Evolutionary conservation across 2,888 invertebrate genomes (phyloP), one percentile per base, ranked within the genome.

Genomic region (Charanyca ferruginea): DNA sequence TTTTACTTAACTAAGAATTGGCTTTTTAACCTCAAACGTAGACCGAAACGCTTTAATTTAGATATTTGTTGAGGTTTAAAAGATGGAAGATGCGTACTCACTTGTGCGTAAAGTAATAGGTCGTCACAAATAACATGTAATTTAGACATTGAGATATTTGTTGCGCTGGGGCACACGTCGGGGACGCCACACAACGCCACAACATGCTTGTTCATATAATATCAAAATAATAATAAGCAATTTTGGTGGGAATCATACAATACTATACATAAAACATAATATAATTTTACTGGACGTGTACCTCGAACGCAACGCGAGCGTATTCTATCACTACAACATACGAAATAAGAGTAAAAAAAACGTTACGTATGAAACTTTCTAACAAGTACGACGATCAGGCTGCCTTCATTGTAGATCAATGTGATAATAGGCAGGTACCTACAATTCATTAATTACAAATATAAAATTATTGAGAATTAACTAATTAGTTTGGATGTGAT

Each of bases 1-100:
- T 89, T 91, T 91, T 84, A 89, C 93, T 93, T 94, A 94, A 86
- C 90, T 93, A 93, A 88, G 81, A 93, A 91, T 94, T 94, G 94
- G 94, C 94, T 92, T 91, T 86, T 89, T 86, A 87, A 89, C 90
- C 88, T 90, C 89, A 86, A 87, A 85, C 75, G 83, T 85, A 87
- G 85, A 88, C 85, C 87, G 86, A 89, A 87, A 89, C 80, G 74
- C 81, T 81, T 67, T 61, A 85, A 79, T 86, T 84, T 86, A 80
- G 78, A 80, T 79, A 81, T 73, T 70, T 45, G 18, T 66, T 79
- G 87, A 89, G 89, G 88, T 85, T 84, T 72, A 73, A 78, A 78
- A 80, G 86, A 86, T 87, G 89, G 90, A 88, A 89, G 91, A 90
- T 90, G 88, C 81, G 75, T 87, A 87, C 88, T 88, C 84, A 85